A percentile compares a stretch with the other conserved stretches of the same genome.
These are phyloP conservation scores for Chaitophorus viminalis DNA, from an alignment of 2,888 invertebrate species.

Conservation along the genomic window DNA sequence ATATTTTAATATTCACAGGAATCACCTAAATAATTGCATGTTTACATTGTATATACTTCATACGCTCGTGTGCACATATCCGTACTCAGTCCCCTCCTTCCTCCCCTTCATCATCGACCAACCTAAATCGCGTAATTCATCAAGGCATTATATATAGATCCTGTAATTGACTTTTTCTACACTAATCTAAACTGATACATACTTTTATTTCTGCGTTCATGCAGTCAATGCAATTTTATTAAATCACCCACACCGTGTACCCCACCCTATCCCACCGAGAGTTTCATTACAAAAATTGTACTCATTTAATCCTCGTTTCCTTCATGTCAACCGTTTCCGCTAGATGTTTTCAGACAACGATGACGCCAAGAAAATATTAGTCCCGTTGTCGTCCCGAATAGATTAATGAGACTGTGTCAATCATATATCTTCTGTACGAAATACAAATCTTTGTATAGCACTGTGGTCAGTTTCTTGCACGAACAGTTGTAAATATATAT, in stretches of 20 bases:
- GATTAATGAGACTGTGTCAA: neutral
- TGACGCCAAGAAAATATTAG: neutral
- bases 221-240: neutral
- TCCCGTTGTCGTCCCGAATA: neutral
- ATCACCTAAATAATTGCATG: conserved; percentile 28
- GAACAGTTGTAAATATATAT: neutral
- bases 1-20: neutral
- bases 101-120: neutral
- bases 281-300: neutral
- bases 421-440: neutral
- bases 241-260: neutral
- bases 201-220: neutral
- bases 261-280: neutral
- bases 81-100: neutral
- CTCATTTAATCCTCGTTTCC: conserved; percentile 5
- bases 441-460: neutral
- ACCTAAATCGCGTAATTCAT: neutral
- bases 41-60: neutral
- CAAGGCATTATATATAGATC: neutral
- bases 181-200: neutral
- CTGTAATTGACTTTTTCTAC: neutral
- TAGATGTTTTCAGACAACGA: conserved; percentile 4
- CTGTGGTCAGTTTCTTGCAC: neutral
- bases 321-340: neutral
- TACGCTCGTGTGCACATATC: neutral